Evolutionary conservation across 2,888 invertebrate species (phyloP).

Genomic region (Diachrysia chrysitis): DNA sequence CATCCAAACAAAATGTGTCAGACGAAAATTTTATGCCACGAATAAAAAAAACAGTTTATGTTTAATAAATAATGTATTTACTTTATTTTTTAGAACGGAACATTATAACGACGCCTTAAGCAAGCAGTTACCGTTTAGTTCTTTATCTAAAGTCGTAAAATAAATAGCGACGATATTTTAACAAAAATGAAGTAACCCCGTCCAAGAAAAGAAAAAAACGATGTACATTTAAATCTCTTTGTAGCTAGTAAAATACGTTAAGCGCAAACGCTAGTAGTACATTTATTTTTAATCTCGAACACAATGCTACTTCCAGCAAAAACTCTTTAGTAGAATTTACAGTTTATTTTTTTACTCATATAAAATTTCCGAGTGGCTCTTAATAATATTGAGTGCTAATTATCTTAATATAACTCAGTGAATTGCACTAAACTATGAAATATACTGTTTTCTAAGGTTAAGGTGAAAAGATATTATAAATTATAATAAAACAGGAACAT

Average conservation of each 20-base stretch:
- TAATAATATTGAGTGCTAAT: background rate
- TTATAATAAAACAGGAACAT: too few species aligned
- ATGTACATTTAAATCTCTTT: conserved; percentile 4
- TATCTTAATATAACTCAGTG: conserved; percentile 2
- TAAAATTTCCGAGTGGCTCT: background rate
- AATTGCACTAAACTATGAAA: background rate
- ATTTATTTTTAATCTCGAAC: conserved; percentile 4
- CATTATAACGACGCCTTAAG: too few species aligned
- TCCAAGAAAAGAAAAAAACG: background rate
- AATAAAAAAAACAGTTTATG: too few species aligned
- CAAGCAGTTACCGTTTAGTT: too few species aligned
- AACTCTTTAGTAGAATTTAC: background rate
- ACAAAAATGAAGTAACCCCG: background rate
- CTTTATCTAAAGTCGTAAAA: background rate
- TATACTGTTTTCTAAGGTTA: too few species aligned
- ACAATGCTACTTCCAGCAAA: background rate
- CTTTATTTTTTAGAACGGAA: too few species aligned
- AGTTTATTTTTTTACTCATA: background rate
- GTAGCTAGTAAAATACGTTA: background rate
- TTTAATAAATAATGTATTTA: too few species aligned
- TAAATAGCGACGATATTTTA: conserved; percentile 4
- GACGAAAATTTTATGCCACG: too few species aligned
- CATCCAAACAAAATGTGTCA: too few species aligned
- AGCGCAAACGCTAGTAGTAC: background rate
- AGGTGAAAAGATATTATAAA: too few species aligned